Percentiles rank a stretch among this genome's conserved stretches.
These are phyloP conservation scores for Aelia acuminata DNA, from an alignment of 2,888 invertebrate genomes.

Conservation along the genomic window DNA sequence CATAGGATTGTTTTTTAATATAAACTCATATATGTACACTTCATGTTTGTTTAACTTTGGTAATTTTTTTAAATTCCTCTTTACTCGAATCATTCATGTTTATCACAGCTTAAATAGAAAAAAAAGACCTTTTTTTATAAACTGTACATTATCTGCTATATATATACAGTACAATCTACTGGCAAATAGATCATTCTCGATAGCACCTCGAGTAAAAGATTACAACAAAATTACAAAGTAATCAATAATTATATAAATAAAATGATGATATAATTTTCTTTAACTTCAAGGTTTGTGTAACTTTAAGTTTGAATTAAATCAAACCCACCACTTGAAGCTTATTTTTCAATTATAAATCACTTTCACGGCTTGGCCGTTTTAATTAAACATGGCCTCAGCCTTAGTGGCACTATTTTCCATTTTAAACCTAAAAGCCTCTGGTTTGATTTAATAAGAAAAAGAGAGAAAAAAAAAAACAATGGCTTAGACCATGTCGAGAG, in stretches of 20 bases:
- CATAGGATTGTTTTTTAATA: constrained; percentile 45
- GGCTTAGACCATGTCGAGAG: constrained; percentile 52
- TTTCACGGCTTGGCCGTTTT: constrained; percentile 24
- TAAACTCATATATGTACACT: constrained; percentile 47
- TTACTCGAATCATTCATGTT: constrained; percentile 52
- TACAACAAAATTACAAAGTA: constrained; percentile 49
- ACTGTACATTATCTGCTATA: constrained; percentile 54
- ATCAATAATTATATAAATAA: constrained; percentile 26
- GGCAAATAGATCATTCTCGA: constrained; percentile 56
- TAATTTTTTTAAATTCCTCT: constrained; percentile 54
- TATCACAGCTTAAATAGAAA: constrained; percentile 58
- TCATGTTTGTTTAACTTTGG: constrained; percentile 54
- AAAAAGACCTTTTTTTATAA: constrained; percentile 12
- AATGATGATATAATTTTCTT: constrained; percentile 49
- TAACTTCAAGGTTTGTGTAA: constrained; percentile 52
- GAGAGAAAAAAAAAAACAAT: background rate
- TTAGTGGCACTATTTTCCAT: constrained; percentile 30
- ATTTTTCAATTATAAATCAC: background rate
- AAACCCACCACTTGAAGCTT: constrained; percentile 56
- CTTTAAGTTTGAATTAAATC: constrained; percentile 50
- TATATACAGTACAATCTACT: constrained; percentile 50
- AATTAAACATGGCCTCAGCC: constrained; percentile 40
- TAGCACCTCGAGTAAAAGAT: constrained; percentile 54
- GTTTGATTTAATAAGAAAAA: constrained; percentile 40
- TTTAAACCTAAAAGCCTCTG: background rate